phyloP scores from a whole-genome alignment of 1,140 invertebrate species.

The Belonocnema kinseyi region DNA sequence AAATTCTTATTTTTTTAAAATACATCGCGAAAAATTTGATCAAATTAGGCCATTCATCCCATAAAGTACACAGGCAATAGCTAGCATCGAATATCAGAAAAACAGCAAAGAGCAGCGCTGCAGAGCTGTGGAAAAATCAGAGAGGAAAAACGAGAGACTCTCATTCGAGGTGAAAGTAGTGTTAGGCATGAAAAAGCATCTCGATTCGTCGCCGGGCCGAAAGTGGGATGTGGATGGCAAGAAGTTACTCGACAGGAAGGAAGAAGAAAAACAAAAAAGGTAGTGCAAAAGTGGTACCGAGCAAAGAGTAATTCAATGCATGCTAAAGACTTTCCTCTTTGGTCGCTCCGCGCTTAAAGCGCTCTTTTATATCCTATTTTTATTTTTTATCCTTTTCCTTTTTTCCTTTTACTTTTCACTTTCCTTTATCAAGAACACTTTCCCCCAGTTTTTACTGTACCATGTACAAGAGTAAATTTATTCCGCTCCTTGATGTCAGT shows the following conservation, averaged over 20 bases:
- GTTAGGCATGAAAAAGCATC: constrained; percentile 23
- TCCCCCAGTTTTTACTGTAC: too few relatives aligned
- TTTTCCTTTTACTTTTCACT: too few relatives aligned
- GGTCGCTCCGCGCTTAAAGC: background rate
- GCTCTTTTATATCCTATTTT: too few relatives aligned
- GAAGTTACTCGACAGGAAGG: constrained; percentile 11
- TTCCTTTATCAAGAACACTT: too few relatives aligned
- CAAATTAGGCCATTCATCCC: background rate
- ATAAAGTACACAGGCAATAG: background rate
- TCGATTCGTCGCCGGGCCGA: background rate
- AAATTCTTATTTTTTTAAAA: too few relatives aligned
- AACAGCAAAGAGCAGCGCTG: background rate
- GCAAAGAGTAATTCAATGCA: background rate
- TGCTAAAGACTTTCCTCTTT: background rate
- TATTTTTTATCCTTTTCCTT: too few relatives aligned
- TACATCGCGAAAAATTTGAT: background rate
- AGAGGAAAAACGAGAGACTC: constrained; percentile 20
- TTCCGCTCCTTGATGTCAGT: background rate
- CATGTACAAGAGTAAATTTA: background rate
- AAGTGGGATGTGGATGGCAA: constrained; percentile 9
- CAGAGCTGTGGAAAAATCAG: constrained; percentile 4
- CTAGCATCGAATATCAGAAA: background rate
- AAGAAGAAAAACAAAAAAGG: constrained; percentile 1
- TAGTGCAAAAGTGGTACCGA: constrained; percentile 19
- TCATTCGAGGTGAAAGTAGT: constrained; percentile 19